Evolutionary conservation across 2,888 invertebrate species (phyloP), one percentile per base, ranked within the genome.

Genomic region (Trachelus tabidus): DNA sequence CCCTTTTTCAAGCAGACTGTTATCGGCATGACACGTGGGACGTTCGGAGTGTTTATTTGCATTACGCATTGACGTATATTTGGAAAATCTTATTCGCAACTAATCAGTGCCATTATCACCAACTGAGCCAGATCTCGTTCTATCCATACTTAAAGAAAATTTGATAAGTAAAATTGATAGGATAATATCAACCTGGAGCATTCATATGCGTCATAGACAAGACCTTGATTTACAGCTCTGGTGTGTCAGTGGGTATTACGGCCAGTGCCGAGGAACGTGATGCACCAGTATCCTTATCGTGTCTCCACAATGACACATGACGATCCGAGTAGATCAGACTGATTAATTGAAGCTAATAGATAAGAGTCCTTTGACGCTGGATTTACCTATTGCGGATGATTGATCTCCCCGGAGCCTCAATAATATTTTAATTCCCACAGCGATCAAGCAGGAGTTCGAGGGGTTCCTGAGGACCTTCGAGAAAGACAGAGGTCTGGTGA

Each of bases 201-300:
- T n/a, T n/a, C 30, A 31, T 15, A 34, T 11, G 30, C 71, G 31
- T 71, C 34, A 31, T 34, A 31, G 71, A 71, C 71, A 23, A 34
- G 31, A 33, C 31, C 71, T 33, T 33, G 34, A 71, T 71, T 71
- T 71, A 71, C 71, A 15, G 6, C 40, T 30, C 2, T 31, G 75
- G 79, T 82, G 81, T 83, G 83, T 83, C 81, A 83, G 76, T 83
- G 81, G 83, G 83, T 82, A 83, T 82, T 83, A 80, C 81, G 81
- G 83, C 81, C 83, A 83, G 79, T 83, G 83, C 81, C 82, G 81
- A 79, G 79, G 79, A 71, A 80, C 34, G 34, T 74, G n/a, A 74
- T 74, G 34, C 74, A 33, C 30, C 37, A 2, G 35, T 74, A 34
- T n/a, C 37, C 30, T 74, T 30, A 34, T 74, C 37, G 37, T 6